A percentile compares a stretch with the other conserved stretches of the same genome.
Evolutionary conservation across 2,113 vertebrate species (phyloP).

Genomic region (Grantiella picta): DNA sequence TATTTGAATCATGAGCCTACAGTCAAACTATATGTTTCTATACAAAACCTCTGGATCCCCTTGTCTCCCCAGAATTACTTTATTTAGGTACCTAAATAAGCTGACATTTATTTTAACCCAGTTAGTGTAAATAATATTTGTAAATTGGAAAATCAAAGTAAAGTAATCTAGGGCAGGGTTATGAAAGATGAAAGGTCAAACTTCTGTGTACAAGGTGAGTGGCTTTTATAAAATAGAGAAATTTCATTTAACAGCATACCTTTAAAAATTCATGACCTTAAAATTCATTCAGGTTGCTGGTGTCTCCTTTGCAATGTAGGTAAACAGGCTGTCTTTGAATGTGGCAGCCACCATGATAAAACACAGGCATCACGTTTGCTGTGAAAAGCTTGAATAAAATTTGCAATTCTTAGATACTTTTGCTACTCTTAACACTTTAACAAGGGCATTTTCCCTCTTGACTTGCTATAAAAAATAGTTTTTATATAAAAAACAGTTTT

Average conservation of each 20-base stretch:
- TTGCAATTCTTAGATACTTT: neutral
- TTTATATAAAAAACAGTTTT: too few relatives aligned
- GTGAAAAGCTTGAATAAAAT: neutral
- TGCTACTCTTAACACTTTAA: neutral
- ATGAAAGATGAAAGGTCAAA: neutral
- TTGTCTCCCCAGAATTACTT: neutral
- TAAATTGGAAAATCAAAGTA: neutral
- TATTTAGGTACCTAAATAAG: neutral
- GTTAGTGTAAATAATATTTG: neutral
- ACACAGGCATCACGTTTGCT: neutral
- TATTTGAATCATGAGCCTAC: neutral
- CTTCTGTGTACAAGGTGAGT: neutral
- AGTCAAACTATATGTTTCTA: neutral
- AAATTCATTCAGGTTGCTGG: neutral
- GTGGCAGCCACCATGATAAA: neutral
- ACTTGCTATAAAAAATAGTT: too few relatives aligned
- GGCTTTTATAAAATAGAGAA: neutral
- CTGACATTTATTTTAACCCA: neutral
- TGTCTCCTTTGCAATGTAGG: neutral
- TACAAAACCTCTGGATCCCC: neutral
- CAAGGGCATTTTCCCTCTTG: neutral
- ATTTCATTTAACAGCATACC: neutral
- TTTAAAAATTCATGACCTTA: neutral
- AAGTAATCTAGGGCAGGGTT: neutral
- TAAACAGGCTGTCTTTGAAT: neutral